Base-by-base conservation (phyloP, 2,113 vertebrate genomes). In the Phasianus colchicus region DNA sequence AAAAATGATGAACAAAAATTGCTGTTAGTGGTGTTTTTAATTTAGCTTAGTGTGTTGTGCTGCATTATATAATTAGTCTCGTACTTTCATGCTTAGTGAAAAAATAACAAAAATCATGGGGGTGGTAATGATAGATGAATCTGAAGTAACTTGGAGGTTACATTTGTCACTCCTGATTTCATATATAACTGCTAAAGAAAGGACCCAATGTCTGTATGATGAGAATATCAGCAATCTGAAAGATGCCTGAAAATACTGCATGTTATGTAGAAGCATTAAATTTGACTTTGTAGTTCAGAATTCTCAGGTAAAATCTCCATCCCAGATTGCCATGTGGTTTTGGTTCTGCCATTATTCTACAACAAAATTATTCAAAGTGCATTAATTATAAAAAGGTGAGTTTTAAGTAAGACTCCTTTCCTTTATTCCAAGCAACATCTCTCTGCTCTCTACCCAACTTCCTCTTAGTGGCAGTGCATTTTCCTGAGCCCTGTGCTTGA, bases 151-250 rank as follows among this genome's bases (percentile, higher is more conserved):
- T 38, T 88, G 58, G 36, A 45, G 40, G 74, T 91, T 92, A 92
- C 77, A 30, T 42, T 87, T 95, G 83, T 92, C 61, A 90, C 55
- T 96, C 71, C 90, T 96, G 74, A 91, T 67, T 95, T 93, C 86
- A 48, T 72, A 47, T 66, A 63, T 76, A 61, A 32, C 2, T 67
- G 24, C 75, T 96, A 74, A 95, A 83, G 76, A 95, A 93, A 84
- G 73, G 25, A 36, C 27, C 34, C 30, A 10, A 69, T 85, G 15
- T 52, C 43, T 22, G 3, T 79, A 85, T 65, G 73, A 61, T 90
- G 78, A 50, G n/a, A 83, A 77, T 90, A 81, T 1, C 86, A 82
- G 78, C 89, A 97, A 70, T 72, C 47, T 93, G 84, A 95, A 91
- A 97, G 96, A 95, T 94, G 54, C 32, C 55, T 22, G 14, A 86